Base-by-base conservation (phyloP, 1,140 invertebrate species). In the Sycophaga agraensis region DNA sequence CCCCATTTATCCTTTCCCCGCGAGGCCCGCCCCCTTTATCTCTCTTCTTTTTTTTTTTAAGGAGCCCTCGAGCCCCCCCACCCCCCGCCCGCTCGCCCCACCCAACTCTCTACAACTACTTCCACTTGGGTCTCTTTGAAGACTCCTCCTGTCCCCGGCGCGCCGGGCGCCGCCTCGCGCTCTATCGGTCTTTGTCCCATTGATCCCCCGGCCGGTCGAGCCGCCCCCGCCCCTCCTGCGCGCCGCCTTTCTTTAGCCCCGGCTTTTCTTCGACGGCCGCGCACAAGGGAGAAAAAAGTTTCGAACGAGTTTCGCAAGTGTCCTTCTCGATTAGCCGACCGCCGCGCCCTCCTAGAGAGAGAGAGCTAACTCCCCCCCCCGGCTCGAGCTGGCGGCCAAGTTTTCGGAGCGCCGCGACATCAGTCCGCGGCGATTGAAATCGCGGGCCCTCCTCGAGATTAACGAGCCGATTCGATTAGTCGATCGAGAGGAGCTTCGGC, bases 251-350 rank as follows among this genome's bases (percentile, higher is more conserved):
- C n/a, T n/a, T n/a, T 49, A 19, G 39, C 12, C 24, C n/a, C n/a
- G n/a, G n/a, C n/a, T n/a, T n/a, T n/a, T n/a, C n/a, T n/a, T n/a
- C n/a, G n/a, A n/a, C n/a, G n/a, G n/a, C n/a, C n/a, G n/a, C n/a
- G n/a, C n/a, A n/a, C n/a, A n/a, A n/a, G n/a, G n/a, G n/a, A n/a
- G n/a, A n/a, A n/a, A 56, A 62, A 62, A 56, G 51, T 62, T 56
- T 16, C 35, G 35, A 55, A 61, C 43, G 53, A 61, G 42, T 63
- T 63, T 63, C 34, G 54, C 54, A 63, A 58, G 54, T 63, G 61
- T 63, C 48, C 61, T 43, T 63, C 46, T 24, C 61, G 61, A 63
- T 63, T 63, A 63, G 61, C n/a, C n/a, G n/a, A n/a, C n/a, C n/a
- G 54, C 28, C 40, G 51, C 54, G 35, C 55, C 55, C 28, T 54